These are phyloP conservation scores for Mesaphorura yosii DNA, from an alignment of 1,140 invertebrate genomes.

Conservation along the genomic window DNA sequence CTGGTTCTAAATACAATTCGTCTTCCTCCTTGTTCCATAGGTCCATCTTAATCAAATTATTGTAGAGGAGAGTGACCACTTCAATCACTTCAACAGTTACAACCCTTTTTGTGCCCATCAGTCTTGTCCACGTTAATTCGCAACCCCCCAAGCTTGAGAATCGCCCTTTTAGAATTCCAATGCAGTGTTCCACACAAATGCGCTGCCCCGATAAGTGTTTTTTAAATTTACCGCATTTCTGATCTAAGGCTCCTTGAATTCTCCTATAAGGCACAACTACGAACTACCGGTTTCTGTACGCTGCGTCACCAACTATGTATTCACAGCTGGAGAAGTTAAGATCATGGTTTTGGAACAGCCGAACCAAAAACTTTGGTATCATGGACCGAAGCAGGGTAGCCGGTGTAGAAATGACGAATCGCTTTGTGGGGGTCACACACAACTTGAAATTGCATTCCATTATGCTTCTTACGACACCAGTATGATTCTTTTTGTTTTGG, in stretches of 20 bases:
- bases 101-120: not conserved
- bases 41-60: not conserved
- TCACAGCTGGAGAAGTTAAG: constrained; percentile 7
- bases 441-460: constrained; percentile 18
- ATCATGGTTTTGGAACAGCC: not conserved
- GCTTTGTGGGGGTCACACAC: constrained; percentile 1
- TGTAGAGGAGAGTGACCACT: not conserved
- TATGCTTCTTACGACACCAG: constrained; percentile 14
- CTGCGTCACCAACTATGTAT: constrained; percentile 16
- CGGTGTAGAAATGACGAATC: constrained; percentile 8
- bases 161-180: constrained; percentile 7
- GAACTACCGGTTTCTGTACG: constrained; percentile 2
- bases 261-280: constrained; percentile 6
- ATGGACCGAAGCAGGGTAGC: constrained; percentile 16
- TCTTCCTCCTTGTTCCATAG: not conserved
- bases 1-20: not conserved
- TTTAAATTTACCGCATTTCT: constrained; percentile 1
- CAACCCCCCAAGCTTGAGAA: not conserved
- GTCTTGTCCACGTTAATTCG: not conserved
- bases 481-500: constrained; percentile 12
- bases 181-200: constrained; percentile 14
- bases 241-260: not conserved
- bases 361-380: constrained; percentile 15
- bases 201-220: constrained; percentile 3
- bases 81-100: constrained; percentile 1